Evolutionary conservation across 2,888 invertebrate species (phyloP).

Genomic region (Melanostoma mellinum): DNA sequence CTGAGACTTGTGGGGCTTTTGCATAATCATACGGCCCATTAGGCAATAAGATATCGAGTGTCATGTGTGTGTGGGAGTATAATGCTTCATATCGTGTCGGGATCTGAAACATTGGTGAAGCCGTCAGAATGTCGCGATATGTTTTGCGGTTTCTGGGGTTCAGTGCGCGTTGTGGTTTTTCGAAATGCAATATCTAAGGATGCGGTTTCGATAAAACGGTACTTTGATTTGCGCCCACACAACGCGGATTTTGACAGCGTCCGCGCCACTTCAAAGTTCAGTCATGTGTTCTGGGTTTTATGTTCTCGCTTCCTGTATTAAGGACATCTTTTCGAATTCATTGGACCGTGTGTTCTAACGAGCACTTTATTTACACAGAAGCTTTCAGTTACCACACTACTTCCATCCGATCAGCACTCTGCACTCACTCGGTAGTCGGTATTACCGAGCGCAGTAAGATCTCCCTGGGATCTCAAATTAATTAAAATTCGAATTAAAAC

Average conservation of each 20-base stretch:
- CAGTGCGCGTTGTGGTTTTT: slow-evolving; percentile 39
- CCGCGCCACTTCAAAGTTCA: slow-evolving; percentile 22
- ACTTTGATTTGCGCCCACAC: slow-evolving; percentile 65
- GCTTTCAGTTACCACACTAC: slow-evolving; percentile 25
- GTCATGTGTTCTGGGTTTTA: slow-evolving; percentile 39
- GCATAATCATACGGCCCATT: slow-evolving; percentile 64
- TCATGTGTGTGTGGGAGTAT: slow-evolving; percentile 57
- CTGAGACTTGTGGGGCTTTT: slow-evolving; percentile 58
- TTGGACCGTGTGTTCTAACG: slow-evolving; percentile 20
- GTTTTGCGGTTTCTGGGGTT: slow-evolving; percentile 57
- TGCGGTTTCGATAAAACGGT: slow-evolving; percentile 59
- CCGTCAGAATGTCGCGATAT: slow-evolving; percentile 53
- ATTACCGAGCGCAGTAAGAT: slow-evolving; percentile 26
- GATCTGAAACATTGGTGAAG: slow-evolving; percentile 31
- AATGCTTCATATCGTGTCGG: slow-evolving; percentile 1
- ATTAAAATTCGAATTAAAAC: slow-evolving; percentile 58
- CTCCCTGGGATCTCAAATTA: slow-evolving; percentile 64
- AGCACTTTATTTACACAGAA: neutral
- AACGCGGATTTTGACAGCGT: slow-evolving; percentile 57
- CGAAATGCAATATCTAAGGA: slow-evolving; percentile 63
- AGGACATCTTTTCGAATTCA: slow-evolving; percentile 28
- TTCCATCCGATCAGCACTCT: slow-evolving; percentile 2
- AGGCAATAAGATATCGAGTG: slow-evolving; percentile 53
- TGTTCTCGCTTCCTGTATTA: neutral
- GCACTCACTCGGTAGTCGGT: neutral